These are phyloP conservation scores for Eurois occulta DNA, from an alignment of 2,888 invertebrate genomes.

Conservation along the genomic window DNA sequence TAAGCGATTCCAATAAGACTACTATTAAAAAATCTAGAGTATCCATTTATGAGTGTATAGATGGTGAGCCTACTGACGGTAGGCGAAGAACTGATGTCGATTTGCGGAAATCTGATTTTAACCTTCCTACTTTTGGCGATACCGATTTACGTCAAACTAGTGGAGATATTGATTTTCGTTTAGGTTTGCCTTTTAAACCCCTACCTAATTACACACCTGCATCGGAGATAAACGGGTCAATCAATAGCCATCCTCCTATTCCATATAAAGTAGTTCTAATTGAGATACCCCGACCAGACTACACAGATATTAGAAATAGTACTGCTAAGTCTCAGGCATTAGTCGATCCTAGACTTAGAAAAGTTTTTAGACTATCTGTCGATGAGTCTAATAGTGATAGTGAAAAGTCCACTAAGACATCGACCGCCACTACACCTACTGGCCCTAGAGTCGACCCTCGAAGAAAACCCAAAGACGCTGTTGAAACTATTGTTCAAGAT, in stretches of 20 bases:
- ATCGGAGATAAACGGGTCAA: slow-evolving; percentile 96
- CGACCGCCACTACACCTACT: slow-evolving; percentile 70
- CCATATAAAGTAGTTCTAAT: slow-evolving; percentile 91
- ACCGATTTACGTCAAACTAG: slow-evolving; percentile 91
- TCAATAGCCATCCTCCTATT: slow-evolving; percentile 94
- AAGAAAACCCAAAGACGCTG: slow-evolving; percentile 84
- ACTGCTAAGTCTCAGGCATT: slow-evolving; percentile 93
- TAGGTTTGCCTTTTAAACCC: slow-evolving; percentile 94
- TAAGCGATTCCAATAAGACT: slow-evolving; percentile 73
- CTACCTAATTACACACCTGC: slow-evolving; percentile 96
- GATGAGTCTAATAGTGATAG: slow-evolving; percentile 92
- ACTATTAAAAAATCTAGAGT: slow-evolving; percentile 82
- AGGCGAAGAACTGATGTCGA: slow-evolving; percentile 88
- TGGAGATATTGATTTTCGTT: slow-evolving; percentile 94
- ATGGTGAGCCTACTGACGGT: slow-evolving; percentile 89
- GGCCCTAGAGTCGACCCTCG: slow-evolving; percentile 87
- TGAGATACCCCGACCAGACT: slow-evolving; percentile 94
- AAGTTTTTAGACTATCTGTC: slow-evolving; percentile 93
- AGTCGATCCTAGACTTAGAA: slow-evolving; percentile 94
- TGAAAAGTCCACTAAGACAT: slow-evolving; percentile 82
- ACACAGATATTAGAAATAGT: slow-evolving; percentile 93
- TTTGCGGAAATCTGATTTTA: slow-evolving; percentile 88
- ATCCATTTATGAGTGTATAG: slow-evolving; percentile 91
- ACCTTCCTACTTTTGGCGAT: slow-evolving; percentile 91
- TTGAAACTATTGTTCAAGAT: slow-evolving; percentile 76